Evolutionary conservation across 2,888 invertebrate genomes (phyloP), one percentile per base, ranked within the genome.

Genomic region (Diaprepes abbreviatus): DNA sequence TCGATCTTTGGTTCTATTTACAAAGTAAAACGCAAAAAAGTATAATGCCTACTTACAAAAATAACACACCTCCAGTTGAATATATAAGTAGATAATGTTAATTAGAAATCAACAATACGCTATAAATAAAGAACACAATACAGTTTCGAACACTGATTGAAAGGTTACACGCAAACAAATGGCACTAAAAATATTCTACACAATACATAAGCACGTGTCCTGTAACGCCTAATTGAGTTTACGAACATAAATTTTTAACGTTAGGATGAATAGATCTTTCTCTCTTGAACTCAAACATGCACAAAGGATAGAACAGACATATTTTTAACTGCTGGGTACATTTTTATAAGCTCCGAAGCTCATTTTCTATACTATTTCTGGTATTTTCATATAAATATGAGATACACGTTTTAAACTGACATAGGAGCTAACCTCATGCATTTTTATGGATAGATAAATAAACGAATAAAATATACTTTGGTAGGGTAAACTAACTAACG

Each of bases 141-240:
- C 4, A 45, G 24, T 24, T 4, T 45, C 24, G 6, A 24, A 24
- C 45, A 24, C 24, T 12, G 24, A 24, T 45, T 45, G 45, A 45
- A 45, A 21, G 21, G 45, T 24, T 24, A 7, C 24, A 21, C 21
- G 24, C 45, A 24, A 45, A 45, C 45, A 45, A 45, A 45, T 24
- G 24, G 7, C 45, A 45, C 45, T 45, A 45, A 45, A 45, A 45
- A 24, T 45, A 45, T 45, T 45, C 45, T 6, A 45, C 24, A 45
- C 45, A 45, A 45, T 45, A 24, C 45, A 24, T 21, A 12, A 45
- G 45, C 45, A 24, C 45, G 45, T 45, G 45, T 45, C 24, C 45
- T 45, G 45, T 12, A 45, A 45, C 45, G 45, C 24, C 45, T 24
- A 45, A 45, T 45, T 45, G 6, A 24, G n/a, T 19, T 45, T 24